These are phyloP conservation scores for Eulemur mongoz DNA, from an alignment of 2,797 vertebrate genomes.

Conservation along the genomic window DNA sequence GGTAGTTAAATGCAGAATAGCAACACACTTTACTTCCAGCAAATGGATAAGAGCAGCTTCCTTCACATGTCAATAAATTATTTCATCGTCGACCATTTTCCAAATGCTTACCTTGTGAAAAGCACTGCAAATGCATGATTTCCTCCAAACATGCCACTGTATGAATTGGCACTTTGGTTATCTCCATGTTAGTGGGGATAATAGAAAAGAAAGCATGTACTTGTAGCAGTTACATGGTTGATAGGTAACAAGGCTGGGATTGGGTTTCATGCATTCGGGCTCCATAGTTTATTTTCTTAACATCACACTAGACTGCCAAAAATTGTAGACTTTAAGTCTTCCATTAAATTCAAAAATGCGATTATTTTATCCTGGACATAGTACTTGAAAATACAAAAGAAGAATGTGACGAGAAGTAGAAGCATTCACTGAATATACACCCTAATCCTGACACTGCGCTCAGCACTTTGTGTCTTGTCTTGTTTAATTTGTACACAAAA, in stretches of 20 bases:
- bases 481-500: background rate
- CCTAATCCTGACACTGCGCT: background rate
- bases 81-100: background rate
- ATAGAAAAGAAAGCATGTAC: background rate
- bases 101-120: background rate
- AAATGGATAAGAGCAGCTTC: background rate
- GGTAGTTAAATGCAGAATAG: background rate
- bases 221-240: background rate
- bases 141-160: background rate
- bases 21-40: background rate
- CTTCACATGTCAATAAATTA: background rate
- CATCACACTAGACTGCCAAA: background rate
- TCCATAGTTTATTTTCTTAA: background rate
- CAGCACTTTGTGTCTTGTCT: background rate
- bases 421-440: background rate
- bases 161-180: background rate
- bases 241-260: background rate
- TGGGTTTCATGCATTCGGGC: background rate
- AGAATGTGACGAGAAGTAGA: background rate
- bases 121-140: background rate
- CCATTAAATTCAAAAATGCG: background rate
- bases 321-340: background rate
- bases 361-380: background rate
- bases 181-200: background rate
- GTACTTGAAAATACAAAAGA: background rate